Percentiles rank a stretch among this genome's conserved stretches.
Evolutionary conservation across 1,140 invertebrate genomes (phyloP).

Genomic region (silkworm (Bombyx mori)): DNA sequence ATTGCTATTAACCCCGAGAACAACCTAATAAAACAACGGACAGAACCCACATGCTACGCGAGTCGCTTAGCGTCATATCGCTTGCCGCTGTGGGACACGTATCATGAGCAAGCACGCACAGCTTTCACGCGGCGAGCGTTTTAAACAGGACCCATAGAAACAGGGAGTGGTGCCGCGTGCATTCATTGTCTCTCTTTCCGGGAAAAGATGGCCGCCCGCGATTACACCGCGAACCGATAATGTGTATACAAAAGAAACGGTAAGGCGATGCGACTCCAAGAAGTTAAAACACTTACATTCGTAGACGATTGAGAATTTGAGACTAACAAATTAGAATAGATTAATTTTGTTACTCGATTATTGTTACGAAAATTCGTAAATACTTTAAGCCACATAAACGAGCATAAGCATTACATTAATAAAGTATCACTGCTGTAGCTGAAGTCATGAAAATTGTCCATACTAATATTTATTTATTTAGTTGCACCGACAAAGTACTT

Average conservation of each 20-base stretch:
- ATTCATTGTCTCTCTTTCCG: constrained; percentile 46
- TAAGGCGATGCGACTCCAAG: background rate
- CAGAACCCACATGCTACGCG: background rate
- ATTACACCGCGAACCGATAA: constrained; percentile 27
- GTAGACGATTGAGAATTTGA: no score
- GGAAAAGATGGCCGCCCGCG: constrained; percentile 46
- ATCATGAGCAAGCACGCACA: background rate
- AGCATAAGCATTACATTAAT: no score
- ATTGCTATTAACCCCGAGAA: background rate
- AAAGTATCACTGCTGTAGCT: no score
- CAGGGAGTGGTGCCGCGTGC: constrained; percentile 23
- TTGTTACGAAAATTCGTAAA: no score
- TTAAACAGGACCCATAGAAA: constrained; percentile 9
- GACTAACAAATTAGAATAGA: no score
- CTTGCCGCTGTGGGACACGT: background rate
- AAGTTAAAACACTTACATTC: background rate
- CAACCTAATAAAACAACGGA: background rate
- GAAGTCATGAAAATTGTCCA: no score
- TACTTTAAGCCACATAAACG: no score
- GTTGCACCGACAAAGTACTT: no score
- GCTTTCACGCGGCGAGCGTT: constrained; percentile 7
- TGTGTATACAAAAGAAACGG: background rate
- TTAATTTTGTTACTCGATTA: no score
- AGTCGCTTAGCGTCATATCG: background rate
- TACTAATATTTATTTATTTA: no score